A percentile compares a stretch with the other conserved stretches of the same genome.
Evolutionary conservation across 1,140 invertebrate species (phyloP).

Genomic region (Orius laevigatus): DNA sequence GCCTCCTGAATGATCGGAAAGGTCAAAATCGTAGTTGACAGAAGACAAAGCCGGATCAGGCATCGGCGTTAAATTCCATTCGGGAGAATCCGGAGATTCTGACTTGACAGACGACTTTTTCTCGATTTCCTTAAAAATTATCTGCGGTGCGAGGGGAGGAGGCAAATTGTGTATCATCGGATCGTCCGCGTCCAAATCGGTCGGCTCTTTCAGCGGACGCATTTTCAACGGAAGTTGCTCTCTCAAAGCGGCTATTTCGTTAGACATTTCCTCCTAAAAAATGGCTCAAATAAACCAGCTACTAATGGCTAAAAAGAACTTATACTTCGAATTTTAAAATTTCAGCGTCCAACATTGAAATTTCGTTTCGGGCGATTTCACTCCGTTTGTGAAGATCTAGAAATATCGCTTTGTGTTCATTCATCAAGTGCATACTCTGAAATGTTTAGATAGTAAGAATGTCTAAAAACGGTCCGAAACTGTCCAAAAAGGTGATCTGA

Average conservation of each 20-base stretch:
- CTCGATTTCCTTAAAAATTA: constrained; percentile 21
- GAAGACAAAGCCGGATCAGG: constrained; percentile 45
- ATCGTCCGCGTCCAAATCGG: constrained; percentile 37
- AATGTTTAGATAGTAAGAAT: too few species aligned
- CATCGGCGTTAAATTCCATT: constrained; percentile 34
- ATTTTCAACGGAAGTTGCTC: constrained; percentile 52
- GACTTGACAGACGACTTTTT: not conserved
- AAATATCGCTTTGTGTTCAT: constrained; percentile 49
- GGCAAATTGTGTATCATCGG: constrained; percentile 23
- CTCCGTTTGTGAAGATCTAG: constrained; percentile 37
- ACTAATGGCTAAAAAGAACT: constrained; percentile 24
- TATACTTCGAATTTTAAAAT: constrained; percentile 45
- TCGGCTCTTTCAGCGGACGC: constrained; percentile 46
- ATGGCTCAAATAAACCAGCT: constrained; percentile 21
- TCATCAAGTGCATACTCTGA: constrained; percentile 46
- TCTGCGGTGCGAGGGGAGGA: constrained; percentile 27
- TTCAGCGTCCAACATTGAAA: constrained; percentile 37
- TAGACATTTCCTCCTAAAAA: constrained; percentile 46
- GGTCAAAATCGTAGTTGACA: constrained; percentile 54
- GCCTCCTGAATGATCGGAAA: constrained; percentile 42
- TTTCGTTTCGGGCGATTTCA: constrained; percentile 26
- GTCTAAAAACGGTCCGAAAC: too few species aligned
- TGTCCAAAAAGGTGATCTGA: too few species aligned
- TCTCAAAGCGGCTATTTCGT: constrained; percentile 45
- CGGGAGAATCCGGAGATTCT: constrained; percentile 35